phyloP scores from a whole-genome alignment of 2,797 vertebrate species.

The Anabacerthia variegaticeps region DNA sequence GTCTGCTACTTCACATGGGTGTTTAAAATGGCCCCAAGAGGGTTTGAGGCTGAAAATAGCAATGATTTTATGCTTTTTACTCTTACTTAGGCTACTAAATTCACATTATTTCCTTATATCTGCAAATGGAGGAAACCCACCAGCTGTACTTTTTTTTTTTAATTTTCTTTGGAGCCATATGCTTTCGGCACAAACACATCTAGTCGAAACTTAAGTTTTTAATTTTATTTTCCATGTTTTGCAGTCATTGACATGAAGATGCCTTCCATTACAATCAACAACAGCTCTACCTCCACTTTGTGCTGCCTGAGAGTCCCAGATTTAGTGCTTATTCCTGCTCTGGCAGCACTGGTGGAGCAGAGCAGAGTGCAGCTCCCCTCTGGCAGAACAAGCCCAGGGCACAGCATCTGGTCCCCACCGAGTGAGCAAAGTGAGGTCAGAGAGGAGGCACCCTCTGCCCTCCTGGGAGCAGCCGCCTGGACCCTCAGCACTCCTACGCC shows the following conservation, averaged over 20 bases:
- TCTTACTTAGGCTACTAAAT: neutral
- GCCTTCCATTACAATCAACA: neutral
- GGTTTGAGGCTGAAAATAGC: neutral
- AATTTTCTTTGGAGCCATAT: neutral
- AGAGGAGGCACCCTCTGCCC: neutral
- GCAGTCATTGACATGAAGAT: neutral
- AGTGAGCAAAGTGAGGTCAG: neutral
- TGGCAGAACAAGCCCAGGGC: accelerated
- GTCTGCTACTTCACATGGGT: neutral
- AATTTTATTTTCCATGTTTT: neutral
- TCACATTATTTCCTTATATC: neutral
- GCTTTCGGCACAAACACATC: neutral
- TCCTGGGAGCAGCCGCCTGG: accelerated
- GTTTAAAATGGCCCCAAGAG: neutral
- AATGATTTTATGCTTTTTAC: slow-evolving; percentile 6
- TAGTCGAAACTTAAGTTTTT: neutral
- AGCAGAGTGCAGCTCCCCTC: neutral
- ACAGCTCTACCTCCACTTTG: neutral
- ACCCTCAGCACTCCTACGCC: neutral
- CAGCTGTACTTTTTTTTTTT: neutral
- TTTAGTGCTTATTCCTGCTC: accelerated
- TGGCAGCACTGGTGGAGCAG: neutral
- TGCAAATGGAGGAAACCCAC: neutral
- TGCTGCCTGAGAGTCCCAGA: neutral
- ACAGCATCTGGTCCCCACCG: neutral